Evolutionary conservation across 1,140 invertebrate species (phyloP).

Genomic region (Eupeodes corollae): DNA sequence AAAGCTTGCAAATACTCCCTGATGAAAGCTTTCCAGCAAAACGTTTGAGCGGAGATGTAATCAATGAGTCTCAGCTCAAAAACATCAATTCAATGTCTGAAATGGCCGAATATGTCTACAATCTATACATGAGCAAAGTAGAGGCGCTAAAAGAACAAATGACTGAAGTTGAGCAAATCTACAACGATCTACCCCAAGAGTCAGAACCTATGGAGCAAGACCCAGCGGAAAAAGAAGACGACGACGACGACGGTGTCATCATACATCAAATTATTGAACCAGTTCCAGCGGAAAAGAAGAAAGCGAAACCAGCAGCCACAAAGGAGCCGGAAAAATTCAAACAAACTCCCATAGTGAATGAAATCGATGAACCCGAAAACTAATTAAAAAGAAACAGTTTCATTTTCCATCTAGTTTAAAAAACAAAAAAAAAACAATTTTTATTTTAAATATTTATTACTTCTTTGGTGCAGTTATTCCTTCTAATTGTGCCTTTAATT

Average conservation of each 20-base stretch:
- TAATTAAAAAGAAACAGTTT: neutral
- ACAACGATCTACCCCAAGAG: conserved; percentile 10
- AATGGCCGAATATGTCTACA: conserved; percentile 87
- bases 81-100: conserved; percentile 77
- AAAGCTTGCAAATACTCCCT: conserved; percentile 63
- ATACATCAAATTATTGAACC: no score
- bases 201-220: conserved; percentile 7
- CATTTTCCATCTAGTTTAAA: neutral
- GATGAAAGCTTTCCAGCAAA: conserved; percentile 66
- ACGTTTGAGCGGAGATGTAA: conserved; percentile 39
- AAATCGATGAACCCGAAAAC: conserved; percentile 23
- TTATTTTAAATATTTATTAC: conserved; percentile 37
- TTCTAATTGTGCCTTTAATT: conserved; percentile 85
- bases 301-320: conserved; percentile 20
- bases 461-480: conserved; percentile 87
- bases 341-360: conserved; percentile 39
- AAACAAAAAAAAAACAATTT: neutral
- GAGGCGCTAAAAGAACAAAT: conserved; percentile 49
- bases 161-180: conserved; percentile 12
- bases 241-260: neutral
- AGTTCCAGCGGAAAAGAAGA: conserved; percentile 16
- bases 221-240: conserved; percentile 12
- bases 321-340: conserved; percentile 33
- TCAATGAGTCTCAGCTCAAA: conserved; percentile 20
- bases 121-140: conserved; percentile 72